Percentiles rank a stretch among this genome's conserved stretches.
These are phyloP conservation scores for Oncorhynchus clarkii DNA, from an alignment of 2,113 vertebrate species.

Conservation along the genomic window DNA sequence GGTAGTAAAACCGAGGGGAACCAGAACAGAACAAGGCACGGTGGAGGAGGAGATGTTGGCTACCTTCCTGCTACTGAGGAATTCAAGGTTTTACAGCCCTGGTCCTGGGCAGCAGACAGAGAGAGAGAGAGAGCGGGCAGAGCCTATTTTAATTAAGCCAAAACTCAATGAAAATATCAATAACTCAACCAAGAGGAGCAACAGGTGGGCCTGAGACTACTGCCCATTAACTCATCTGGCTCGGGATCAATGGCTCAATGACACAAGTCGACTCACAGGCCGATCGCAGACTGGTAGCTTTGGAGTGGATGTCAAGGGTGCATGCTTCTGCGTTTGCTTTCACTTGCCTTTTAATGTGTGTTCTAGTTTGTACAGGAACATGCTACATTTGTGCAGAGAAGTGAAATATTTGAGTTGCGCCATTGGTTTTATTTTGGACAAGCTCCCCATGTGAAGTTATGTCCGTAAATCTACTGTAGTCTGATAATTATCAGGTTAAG, in stretches of 20 bases:
- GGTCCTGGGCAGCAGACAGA: constrained; percentile 29
- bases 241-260: not conserved
- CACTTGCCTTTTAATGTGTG: not conserved
- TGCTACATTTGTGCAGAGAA: too few relatives aligned
- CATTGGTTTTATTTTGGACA: too few relatives aligned
- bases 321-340: constrained; percentile 7
- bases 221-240: not conserved
- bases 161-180: constrained; percentile 50
- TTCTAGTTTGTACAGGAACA: not conserved
- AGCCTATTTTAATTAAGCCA: constrained; percentile 1
- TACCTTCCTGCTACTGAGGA: constrained; percentile 20
- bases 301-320: not conserved
- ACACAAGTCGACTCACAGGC: not conserved
- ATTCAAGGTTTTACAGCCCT: constrained; percentile 13
- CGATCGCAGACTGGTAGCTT: not conserved
- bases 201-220: constrained; percentile 16
- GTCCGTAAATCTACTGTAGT: not conserved
- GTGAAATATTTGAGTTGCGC: too few relatives aligned
- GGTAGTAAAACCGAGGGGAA: constrained; percentile 33
- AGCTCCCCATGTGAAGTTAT: not conserved
- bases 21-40: not conserved
- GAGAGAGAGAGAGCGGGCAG: constrained; percentile 44
- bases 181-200: constrained; percentile 11
- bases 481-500: not conserved
- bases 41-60: constrained; percentile 7